These are phyloP conservation scores for Novumbra hubbsi DNA, from an alignment of 2,797 vertebrate species.

Conservation along the genomic window DNA sequence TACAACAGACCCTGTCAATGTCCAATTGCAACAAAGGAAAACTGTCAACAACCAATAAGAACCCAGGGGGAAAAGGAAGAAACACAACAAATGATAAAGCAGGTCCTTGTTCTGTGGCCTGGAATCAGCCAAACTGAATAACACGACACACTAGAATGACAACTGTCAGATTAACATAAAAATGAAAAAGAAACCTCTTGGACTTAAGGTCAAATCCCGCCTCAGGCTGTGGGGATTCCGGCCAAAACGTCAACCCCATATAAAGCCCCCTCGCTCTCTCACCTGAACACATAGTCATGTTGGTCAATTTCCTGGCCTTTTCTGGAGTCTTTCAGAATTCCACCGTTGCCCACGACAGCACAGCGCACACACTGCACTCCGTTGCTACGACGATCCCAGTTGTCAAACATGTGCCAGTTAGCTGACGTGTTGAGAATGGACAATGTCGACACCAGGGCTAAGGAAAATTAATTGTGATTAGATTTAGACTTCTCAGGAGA, in stretches of 20 bases:
- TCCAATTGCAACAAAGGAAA: neutral
- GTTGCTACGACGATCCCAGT: conserved; percentile 55
- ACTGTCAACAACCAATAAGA: neutral
- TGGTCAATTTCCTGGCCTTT: conserved; percentile 77
- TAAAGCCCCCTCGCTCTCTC: neutral
- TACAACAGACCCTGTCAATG: conserved; percentile 1
- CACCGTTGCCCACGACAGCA: conserved; percentile 81
- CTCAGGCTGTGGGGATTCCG: neutral
- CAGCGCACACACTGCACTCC: conserved; percentile 66
- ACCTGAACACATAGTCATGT: conserved; percentile 84
- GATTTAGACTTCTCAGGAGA: neutral
- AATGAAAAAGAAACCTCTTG: neutral
- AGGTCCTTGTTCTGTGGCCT: neutral
- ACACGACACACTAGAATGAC: neutral
- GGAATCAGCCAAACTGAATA: conserved; percentile 5
- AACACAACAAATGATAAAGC: neutral
- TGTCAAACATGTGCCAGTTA: conserved; percentile 70
- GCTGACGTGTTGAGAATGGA: conserved; percentile 68
- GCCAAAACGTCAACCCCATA: neutral
- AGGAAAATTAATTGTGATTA: neutral
- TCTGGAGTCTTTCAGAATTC: conserved; percentile 74
- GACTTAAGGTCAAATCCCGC: neutral
- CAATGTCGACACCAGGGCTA: conserved; percentile 69
- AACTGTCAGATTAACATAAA: neutral
- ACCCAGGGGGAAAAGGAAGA: neutral